Conservation (phyloP, 2,888 invertebrate species). For the Acrocyrtus sp. region DNA sequence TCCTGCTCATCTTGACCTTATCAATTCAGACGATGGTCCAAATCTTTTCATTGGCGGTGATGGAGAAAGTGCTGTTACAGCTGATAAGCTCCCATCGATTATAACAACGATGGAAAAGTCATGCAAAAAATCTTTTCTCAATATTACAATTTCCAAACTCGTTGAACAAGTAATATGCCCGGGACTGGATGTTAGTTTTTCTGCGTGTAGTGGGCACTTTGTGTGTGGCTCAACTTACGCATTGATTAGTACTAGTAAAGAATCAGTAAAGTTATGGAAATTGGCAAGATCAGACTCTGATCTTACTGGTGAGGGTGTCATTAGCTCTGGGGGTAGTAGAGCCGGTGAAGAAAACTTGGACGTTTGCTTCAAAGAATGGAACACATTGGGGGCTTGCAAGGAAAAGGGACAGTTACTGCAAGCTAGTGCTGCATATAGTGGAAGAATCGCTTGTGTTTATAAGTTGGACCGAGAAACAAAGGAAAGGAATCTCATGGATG, state of each 20-base stretch:
- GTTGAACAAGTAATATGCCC: constrained; percentile 57
- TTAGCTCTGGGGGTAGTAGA: too few relatives aligned
- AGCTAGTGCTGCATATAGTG: constrained; percentile 97
- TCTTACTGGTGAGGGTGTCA: constrained; percentile 30
- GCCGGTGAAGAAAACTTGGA: constrained; percentile 23
- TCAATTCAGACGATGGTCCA: constrained; percentile 28
- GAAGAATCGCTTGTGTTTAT: constrained; percentile 96
- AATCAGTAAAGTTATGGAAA: constrained; percentile 62
- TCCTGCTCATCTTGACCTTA: constrained; percentile 6
- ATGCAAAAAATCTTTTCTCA: constrained; percentile 61
- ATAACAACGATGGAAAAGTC: constrained; percentile 57
- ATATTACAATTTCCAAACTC: constrained; percentile 61
- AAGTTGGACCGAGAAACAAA: constrained; percentile 77
- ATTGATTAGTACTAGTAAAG: constrained; percentile 59
- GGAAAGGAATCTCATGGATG: constrained; percentile 43
- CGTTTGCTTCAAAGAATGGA: constrained; percentile 59
- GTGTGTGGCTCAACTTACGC: constrained; percentile 63
- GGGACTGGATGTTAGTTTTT: constrained; percentile 59
- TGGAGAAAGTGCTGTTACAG: constrained; percentile 23
- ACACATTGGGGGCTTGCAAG: constrained; percentile 55
- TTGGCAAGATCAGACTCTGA: constrained; percentile 47
- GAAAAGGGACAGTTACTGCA: constrained; percentile 72
- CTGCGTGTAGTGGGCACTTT: constrained; percentile 63
- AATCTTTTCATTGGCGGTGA: constrained; percentile 8
- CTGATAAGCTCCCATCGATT: constrained; percentile 55